Evolutionary conservation across 2,888 invertebrate genomes (phyloP), one percentile per base, ranked within the genome.

Genomic region (Lasius platythorax): DNA sequence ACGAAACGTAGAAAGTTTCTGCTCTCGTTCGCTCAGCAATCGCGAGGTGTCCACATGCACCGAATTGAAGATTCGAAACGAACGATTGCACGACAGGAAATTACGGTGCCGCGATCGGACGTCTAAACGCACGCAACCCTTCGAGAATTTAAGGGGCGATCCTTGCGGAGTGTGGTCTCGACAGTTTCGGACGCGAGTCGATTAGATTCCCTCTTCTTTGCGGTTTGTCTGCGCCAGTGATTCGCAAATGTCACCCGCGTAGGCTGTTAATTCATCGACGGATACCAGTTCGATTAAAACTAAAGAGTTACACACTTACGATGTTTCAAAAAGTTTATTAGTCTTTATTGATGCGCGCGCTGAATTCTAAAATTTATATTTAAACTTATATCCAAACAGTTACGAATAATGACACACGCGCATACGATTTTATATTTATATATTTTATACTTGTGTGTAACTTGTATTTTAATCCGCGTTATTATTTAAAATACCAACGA

Each of bases 81-180:
- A 86, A 88, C 85, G 88, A 92, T 91, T 88, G 89, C 88, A 90
- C 89, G 90, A 89, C 89, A 92, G 91, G 89, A 92, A 91, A 91
- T 92, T 92, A 91, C 89, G 78, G 88, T 83, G 75, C 85, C 84
- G 83, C 83, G 86, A 87, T 91, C 87, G 89, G 74, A 61, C 83
- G 83, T 86, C 88, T 85, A 87, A 89, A 85, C 78, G 83, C 91
- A 87, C 91, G 91, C 91, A 88, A 91, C 89, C 90, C 91, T 91
- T 89, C 82, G 86, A 86, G 84, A 66, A 78, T 85, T 76, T 87
- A 89, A 89, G 86, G 88, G 90, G 86, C 82, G 87, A 86, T 90
- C 91, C 86, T 87, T 86, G 88, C 81, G 76, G 85, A 87, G 86
- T 83, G 83, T 91, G 91, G 91, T 87, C 88, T 85, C 88, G 91